Conservation (phyloP, 2,888 invertebrate species). For the Callyntrura guangdongensis region DNA sequence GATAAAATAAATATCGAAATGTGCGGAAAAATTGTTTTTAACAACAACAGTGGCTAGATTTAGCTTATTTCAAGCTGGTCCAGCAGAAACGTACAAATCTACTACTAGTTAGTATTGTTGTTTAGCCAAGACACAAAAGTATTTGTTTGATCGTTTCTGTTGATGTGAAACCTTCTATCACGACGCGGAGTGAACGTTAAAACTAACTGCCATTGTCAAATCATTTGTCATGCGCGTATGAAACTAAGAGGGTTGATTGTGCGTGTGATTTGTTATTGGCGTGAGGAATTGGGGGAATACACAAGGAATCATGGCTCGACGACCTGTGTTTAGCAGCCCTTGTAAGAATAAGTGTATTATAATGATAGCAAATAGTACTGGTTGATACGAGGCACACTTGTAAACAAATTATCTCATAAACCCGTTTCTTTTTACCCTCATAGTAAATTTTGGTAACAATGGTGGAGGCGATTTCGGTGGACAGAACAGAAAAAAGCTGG, state of each 20-base stretch:
- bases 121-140: not conserved
- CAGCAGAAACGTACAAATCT: not conserved
- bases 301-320: constrained; percentile 52
- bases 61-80: not conserved
- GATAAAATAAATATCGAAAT: not conserved
- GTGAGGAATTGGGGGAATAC: not conserved
- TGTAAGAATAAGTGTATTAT: too few relatives aligned
- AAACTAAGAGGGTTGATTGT: not conserved
- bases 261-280: constrained; percentile 28
- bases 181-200: not conserved
- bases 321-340: constrained; percentile 54
- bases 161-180: not conserved
- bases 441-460: constrained; percentile 68
- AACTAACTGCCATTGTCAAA: not conserved
- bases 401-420: too few relatives aligned
- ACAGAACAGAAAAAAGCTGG: constrained; percentile 65
- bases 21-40: not conserved
- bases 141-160: not conserved
- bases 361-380: too few relatives aligned
- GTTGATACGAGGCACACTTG: too few relatives aligned
- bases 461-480: constrained; percentile 50
- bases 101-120: not conserved
- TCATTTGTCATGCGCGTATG: constrained; percentile 7
- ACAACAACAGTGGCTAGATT: not conserved
- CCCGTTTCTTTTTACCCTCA: not conserved